Conservation (phyloP, 2,888 invertebrate species). For the Trichopoda pennipes region DNA sequence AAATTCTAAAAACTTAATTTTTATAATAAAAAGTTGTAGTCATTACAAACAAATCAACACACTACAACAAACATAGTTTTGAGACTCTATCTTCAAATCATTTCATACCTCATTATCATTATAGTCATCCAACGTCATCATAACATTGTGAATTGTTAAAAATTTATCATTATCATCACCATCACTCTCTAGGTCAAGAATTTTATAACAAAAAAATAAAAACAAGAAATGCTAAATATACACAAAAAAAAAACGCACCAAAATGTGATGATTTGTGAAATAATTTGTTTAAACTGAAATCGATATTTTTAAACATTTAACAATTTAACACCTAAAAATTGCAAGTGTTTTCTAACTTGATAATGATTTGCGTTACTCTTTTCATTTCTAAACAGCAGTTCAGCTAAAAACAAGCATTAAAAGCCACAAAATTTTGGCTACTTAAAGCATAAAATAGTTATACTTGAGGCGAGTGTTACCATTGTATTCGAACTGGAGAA, state of each 20-base stretch:
- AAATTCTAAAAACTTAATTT: conserved; percentile 22
- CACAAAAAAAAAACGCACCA: conserved; percentile 3
- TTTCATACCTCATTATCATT: conserved; percentile 24
- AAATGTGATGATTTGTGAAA: conserved; percentile 50
- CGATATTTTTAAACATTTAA: conserved; percentile 58
- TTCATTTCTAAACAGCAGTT: no score
- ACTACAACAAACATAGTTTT: conserved; percentile 34
- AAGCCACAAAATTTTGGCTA: no score
- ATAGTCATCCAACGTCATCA: conserved; percentile 59
- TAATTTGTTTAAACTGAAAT: conserved; percentile 45
- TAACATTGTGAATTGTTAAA: conserved; percentile 50
- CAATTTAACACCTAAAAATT: neutral
- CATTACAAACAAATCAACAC: conserved; percentile 41
- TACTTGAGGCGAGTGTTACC: no score
- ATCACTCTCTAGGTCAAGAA: conserved; percentile 54
- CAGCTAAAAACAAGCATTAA: no score
- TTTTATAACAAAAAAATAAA: conserved; percentile 19
- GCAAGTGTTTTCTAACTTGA: conserved; percentile 10
- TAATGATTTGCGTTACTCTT: no score
- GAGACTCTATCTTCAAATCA: neutral
- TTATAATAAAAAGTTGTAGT: conserved; percentile 13
- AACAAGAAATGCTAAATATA: conserved; percentile 1
- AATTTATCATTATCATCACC: conserved; percentile 41
- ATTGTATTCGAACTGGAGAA: no score
- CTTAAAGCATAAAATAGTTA: no score